Conservation (phyloP, 2,113 vertebrate species). For the Anseranas semipalmata region DNA sequence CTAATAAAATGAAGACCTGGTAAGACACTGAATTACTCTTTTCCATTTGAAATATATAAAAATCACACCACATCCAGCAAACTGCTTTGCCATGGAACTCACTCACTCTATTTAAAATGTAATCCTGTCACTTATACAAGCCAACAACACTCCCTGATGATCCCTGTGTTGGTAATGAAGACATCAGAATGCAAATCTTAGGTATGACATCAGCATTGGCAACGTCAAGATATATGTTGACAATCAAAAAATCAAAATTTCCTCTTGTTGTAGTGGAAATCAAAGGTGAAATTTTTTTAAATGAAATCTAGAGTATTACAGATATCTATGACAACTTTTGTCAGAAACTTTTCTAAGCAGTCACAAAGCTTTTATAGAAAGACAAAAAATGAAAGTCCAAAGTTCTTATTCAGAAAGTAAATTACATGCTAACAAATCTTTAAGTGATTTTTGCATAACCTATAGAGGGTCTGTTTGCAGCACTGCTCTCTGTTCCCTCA, state of each 20-base stretch:
- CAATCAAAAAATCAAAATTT: background rate
- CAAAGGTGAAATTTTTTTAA: background rate
- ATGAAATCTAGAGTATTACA: background rate
- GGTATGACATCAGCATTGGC: background rate
- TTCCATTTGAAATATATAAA: background rate
- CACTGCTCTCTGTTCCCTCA: background rate
- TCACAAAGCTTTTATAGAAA: background rate
- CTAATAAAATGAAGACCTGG: background rate
- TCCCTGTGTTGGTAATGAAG: background rate
- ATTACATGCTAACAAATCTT: background rate
- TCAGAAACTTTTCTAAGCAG: background rate
- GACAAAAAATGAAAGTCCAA: background rate
- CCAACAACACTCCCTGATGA: background rate
- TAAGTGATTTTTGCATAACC: background rate
- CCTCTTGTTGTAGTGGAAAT: background rate
- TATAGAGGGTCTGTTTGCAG: background rate
- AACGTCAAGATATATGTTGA: background rate
- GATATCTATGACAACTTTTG: background rate
- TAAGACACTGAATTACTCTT: background rate
- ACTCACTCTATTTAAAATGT: background rate
- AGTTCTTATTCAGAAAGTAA: background rate
- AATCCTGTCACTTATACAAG: background rate
- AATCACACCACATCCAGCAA: background rate
- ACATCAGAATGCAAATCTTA: background rate
- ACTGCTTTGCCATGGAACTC: background rate